A percentile compares a stretch with the other conserved stretches of the same genome.
phyloP scores from a whole-genome alignment of 2,888 invertebrate species.

The Pollenia labialis region DNA sequence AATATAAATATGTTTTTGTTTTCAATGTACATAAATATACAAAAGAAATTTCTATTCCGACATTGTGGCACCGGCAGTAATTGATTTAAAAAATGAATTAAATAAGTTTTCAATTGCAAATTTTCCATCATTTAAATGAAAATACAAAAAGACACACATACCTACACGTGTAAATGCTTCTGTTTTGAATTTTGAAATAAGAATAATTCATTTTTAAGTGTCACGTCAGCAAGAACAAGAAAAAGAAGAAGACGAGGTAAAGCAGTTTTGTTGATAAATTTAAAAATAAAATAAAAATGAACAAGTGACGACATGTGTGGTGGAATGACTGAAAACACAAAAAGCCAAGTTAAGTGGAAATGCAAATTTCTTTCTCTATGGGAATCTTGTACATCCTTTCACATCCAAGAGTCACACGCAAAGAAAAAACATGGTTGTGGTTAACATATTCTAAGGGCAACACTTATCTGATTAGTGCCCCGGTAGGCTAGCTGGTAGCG shows the following conservation, averaged over 20 bases:
- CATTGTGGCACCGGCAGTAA: no score
- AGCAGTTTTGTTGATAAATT: constrained; percentile 28
- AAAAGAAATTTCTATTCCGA: no score
- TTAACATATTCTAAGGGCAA: no score
- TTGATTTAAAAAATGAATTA: no score
- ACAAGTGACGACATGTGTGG: constrained; percentile 42
- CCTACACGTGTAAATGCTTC: not conserved
- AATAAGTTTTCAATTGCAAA: no score
- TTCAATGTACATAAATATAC: no score
- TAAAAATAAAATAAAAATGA: constrained; percentile 23
- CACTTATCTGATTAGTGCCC: no score
- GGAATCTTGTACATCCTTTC: not conserved
- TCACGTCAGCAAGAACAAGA: constrained; percentile 17
- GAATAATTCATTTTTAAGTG: constrained; percentile 25
- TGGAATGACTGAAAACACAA: constrained; percentile 23
- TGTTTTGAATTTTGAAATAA: not conserved
- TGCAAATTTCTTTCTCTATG: constrained; percentile 49
- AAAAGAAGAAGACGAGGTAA: constrained; percentile 7
- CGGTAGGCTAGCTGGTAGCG: no score
- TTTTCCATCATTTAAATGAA: no score
- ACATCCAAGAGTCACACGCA: not conserved
- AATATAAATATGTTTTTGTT: no score
- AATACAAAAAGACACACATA: not conserved
- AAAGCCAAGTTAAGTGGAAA: constrained; percentile 50
- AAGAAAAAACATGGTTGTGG: no score